Conservation (phyloP, 2,888 invertebrate genomes). For the Ichneumon xanthorius region DNA sequence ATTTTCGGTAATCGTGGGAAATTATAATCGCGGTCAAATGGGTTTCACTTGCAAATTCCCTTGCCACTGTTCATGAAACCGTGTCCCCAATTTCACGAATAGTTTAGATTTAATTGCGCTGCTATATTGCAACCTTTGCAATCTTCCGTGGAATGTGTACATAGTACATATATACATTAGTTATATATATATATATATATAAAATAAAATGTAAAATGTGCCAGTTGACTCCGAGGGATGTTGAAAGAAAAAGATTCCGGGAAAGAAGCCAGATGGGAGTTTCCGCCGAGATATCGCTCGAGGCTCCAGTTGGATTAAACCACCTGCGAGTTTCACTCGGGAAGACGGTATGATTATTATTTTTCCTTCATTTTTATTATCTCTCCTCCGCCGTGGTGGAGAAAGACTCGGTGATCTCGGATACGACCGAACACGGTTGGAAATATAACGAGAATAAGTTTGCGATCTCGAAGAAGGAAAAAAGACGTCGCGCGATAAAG, state of each 20-base stretch:
- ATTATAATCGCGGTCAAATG: too few relatives aligned
- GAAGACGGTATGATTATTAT: conserved; percentile 34
- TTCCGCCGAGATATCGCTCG: conserved; percentile 32
- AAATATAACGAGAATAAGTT: too few relatives aligned
- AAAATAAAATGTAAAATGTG: conserved; percentile 9
- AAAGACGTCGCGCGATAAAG: too few relatives aligned
- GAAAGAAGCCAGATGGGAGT: conserved; percentile 52
- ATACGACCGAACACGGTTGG: too few relatives aligned
- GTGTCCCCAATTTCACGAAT: background rate
- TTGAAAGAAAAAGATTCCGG: conserved; percentile 41
- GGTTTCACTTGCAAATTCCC: too few relatives aligned
- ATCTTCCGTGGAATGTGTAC: too few relatives aligned
- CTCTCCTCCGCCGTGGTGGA: background rate
- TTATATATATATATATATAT: conserved; percentile 18
- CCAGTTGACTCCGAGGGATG: background rate
- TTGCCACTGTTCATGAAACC: too few relatives aligned
- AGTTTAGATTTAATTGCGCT: conserved; percentile 22
- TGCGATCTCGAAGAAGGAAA: too few relatives aligned
- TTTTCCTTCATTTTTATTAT: conserved; percentile 42
- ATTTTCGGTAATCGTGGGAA: too few relatives aligned
- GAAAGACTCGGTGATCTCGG: too few relatives aligned
- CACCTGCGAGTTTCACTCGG: conserved; percentile 22
- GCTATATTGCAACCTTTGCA: background rate
- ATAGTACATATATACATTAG: background rate
- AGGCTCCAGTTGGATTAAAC: conserved; percentile 46